A percentile compares a stretch with the other conserved stretches of the same genome.
Conservation (phyloP, 2,888 invertebrate species). For the Liopterus haemorrhoidalis region DNA sequence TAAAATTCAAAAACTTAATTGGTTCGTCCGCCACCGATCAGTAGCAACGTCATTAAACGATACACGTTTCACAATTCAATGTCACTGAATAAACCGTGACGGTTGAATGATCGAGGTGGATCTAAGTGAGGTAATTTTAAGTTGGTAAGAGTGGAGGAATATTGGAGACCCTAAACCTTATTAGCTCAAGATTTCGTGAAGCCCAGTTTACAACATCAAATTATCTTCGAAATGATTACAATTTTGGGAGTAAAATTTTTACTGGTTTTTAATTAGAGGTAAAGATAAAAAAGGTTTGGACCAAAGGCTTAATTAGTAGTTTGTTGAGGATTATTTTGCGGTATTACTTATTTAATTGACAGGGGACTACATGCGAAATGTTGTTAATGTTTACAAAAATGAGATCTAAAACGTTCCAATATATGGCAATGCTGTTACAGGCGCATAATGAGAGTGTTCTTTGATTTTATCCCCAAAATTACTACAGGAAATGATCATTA, state of each 20-base stretch:
- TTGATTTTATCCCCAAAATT: too few species aligned
- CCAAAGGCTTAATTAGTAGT: too few species aligned
- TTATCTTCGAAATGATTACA: constrained; percentile 14
- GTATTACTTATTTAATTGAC: too few species aligned
- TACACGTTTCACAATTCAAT: constrained; percentile 18
- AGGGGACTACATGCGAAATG: too few species aligned
- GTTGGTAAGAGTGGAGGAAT: constrained; percentile 5
- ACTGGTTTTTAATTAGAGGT: too few species aligned
- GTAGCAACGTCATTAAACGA: constrained; percentile 36
- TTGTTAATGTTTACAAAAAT: too few species aligned
- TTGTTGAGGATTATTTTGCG: too few species aligned
- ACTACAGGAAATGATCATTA: too few species aligned
- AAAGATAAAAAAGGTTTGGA: too few species aligned
- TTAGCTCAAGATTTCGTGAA: constrained; percentile 19
- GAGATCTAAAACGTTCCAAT: too few species aligned
- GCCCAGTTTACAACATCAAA: constrained; percentile 15
- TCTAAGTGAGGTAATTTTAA: constrained; percentile 9
- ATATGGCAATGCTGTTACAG: too few species aligned
- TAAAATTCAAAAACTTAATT: constrained; percentile 38
- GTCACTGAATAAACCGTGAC: constrained; percentile 6
- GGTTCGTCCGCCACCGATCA: constrained; percentile 35
- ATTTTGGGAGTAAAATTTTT: constrained; percentile 13
- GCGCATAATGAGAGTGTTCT: too few species aligned
- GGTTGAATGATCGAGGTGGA: not conserved
- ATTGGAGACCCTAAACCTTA: constrained; percentile 14